These are phyloP conservation scores for Hyphantria cunea DNA, from an alignment of 1,140 invertebrate genomes.

Conservation along the genomic window DNA sequence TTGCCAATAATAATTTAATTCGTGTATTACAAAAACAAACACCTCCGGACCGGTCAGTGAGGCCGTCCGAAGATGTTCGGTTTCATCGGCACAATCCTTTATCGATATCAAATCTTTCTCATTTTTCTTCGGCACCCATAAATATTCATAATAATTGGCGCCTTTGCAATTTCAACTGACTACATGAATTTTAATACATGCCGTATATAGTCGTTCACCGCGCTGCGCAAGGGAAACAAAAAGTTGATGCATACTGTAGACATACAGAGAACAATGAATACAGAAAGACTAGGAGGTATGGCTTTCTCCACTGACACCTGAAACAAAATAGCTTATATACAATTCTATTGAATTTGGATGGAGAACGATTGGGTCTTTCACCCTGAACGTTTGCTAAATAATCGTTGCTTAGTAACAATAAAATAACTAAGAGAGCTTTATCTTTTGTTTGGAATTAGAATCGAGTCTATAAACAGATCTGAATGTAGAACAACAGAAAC, in stretches of 20 bases:
- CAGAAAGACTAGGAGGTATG: constrained; percentile 23
- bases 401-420: background rate
- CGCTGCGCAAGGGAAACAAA: constrained; percentile 29
- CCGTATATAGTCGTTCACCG: constrained; percentile 36
- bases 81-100: constrained; percentile 32
- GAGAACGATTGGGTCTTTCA: constrained; percentile 6
- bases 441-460: constrained; percentile 6
- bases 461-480: constrained; percentile 21
- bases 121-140: constrained; percentile 48
- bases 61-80: constrained; percentile 11
- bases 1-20: constrained; percentile 25
- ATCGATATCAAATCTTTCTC: constrained; percentile 48
- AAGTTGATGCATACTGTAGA: constrained; percentile 26
- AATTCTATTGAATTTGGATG: too few relatives aligned
- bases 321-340: too few relatives aligned
- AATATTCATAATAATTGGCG: constrained; percentile 53
- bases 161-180: constrained; percentile 36
- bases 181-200: constrained; percentile 52
- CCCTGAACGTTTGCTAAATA: constrained; percentile 2
- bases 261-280: constrained; percentile 31
- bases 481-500: constrained; percentile 18
- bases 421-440: background rate
- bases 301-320: constrained; percentile 18
- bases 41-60: constrained; percentile 34
- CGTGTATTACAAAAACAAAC: constrained; percentile 42